phyloP scores from a whole-genome alignment of 2,113 vertebrate species.

The Prinia subflava region DNA sequence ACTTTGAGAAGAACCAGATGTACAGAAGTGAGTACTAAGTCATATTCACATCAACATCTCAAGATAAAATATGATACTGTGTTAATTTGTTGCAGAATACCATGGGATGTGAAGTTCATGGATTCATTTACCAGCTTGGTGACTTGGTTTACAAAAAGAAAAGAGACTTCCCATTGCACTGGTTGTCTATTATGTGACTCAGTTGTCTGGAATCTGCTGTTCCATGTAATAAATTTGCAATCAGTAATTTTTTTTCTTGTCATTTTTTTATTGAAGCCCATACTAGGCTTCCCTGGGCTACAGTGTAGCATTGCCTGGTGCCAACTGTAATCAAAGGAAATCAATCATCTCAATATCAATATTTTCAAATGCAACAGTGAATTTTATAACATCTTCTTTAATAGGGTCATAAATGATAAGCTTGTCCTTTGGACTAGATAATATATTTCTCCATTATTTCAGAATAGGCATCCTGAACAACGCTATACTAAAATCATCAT shows the following conservation, averaged over 20 bases:
- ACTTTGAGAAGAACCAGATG: neutral
- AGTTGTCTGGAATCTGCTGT: constrained; percentile 17
- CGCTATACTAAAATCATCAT: neutral
- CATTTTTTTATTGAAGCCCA: neutral
- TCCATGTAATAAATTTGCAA: constrained; percentile 64
- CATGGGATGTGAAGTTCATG: constrained; percentile 18
- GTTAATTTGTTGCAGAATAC: constrained; percentile 51
- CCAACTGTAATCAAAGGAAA: neutral
- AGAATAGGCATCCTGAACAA: neutral
- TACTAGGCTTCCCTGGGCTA: neutral
- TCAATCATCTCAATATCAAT: neutral
- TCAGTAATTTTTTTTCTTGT: neutral
- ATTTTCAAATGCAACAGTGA: neutral
- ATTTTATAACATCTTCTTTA: neutral
- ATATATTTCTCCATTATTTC: neutral
- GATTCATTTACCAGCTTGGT: neutral
- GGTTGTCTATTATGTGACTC: neutral
- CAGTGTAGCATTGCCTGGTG: neutral
- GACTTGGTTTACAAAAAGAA: neutral
- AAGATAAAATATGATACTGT: neutral
- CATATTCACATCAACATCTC: neutral
- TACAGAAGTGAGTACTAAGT: neutral
- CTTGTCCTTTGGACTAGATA: neutral
- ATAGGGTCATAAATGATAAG: neutral
- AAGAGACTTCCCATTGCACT: neutral